Conservation (phyloP, 2,888 invertebrate species). For the Bibio marci region DNA sequence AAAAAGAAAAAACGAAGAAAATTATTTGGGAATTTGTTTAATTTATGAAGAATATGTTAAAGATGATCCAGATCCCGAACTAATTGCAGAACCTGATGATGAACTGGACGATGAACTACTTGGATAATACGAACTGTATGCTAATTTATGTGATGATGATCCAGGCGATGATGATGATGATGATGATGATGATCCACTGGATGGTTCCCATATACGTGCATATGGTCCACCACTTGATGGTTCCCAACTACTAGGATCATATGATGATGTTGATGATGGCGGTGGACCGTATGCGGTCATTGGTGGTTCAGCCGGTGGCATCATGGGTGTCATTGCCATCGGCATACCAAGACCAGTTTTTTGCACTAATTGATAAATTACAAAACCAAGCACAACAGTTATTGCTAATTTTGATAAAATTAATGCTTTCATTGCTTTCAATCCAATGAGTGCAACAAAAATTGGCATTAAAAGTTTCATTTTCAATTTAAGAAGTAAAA, state of each 20-base stretch:
- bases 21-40: too few relatives aligned
- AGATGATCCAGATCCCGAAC: too few relatives aligned
- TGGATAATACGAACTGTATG: constrained; percentile 56
- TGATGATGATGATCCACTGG: constrained; percentile 17
- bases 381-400: constrained; percentile 61
- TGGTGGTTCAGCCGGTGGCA: constrained; percentile 35
- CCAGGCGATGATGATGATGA: too few relatives aligned
- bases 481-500: constrained; percentile 65
- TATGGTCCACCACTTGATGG: constrained; percentile 50
- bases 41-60: too few relatives aligned
- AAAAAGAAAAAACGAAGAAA: too few relatives aligned
- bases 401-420: constrained; percentile 72
- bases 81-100: constrained; percentile 16
- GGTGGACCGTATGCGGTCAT: constrained; percentile 50
- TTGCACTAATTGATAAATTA: constrained; percentile 59
- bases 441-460: constrained; percentile 55
- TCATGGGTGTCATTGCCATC: constrained; percentile 45
- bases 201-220: constrained; percentile 57
- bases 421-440: constrained; percentile 70
- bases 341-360: constrained; percentile 64
- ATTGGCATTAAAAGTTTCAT: constrained; percentile 73
- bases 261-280: constrained; percentile 49
- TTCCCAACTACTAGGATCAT: constrained; percentile 52
- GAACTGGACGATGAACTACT: constrained; percentile 30
- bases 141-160: constrained; percentile 37